phyloP scores from a whole-genome alignment of 1,140 invertebrate species.

The Drosophila chauvacae region DNA sequence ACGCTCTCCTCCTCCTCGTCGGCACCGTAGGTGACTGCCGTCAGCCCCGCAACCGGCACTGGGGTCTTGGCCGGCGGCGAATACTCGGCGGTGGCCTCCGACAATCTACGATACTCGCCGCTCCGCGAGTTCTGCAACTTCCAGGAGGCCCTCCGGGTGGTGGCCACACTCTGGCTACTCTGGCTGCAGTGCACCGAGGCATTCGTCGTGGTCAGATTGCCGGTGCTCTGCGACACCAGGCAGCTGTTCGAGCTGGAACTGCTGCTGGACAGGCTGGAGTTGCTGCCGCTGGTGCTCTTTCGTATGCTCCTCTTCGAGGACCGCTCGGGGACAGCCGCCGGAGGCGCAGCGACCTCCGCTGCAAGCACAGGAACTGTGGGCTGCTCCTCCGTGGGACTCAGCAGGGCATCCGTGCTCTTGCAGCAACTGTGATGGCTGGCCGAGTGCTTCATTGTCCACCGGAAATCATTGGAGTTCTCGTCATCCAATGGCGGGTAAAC shows the following conservation, averaged over 20 bases:
- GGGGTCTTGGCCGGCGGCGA: slow-evolving; percentile 70
- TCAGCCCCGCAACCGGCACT: slow-evolving; percentile 18
- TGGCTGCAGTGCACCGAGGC: slow-evolving; percentile 65
- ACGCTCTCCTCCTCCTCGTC: slow-evolving; percentile 74
- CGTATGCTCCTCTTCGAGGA: slow-evolving; percentile 15
- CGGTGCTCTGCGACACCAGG: slow-evolving; percentile 64
- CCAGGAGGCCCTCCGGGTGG: slow-evolving; percentile 68
- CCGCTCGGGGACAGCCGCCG: slow-evolving; percentile 7
- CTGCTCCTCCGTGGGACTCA: slow-evolving; percentile 58
- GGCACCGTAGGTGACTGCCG: slow-evolving; percentile 29
- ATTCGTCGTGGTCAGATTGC: slow-evolving; percentile 62
- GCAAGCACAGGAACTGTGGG: neutral
- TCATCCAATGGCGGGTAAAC: slow-evolving; percentile 69
- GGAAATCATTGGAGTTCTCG: slow-evolving; percentile 80
- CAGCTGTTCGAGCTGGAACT: slow-evolving; percentile 72
- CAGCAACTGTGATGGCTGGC: slow-evolving; percentile 76
- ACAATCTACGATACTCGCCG: slow-evolving; percentile 69
- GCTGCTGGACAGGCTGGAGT: slow-evolving; percentile 75
- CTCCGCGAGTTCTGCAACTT: slow-evolving; percentile 72
- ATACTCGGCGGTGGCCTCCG: slow-evolving; percentile 66
- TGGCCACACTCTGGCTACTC: slow-evolving; percentile 56
- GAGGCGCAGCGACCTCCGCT: neutral
- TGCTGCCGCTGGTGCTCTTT: slow-evolving; percentile 60
- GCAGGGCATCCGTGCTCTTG: slow-evolving; percentile 76
- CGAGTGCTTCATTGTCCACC: slow-evolving; percentile 80